Base-by-base conservation (phyloP, 1,140 invertebrate species). In the Paraescarpia echinospica region DNA sequence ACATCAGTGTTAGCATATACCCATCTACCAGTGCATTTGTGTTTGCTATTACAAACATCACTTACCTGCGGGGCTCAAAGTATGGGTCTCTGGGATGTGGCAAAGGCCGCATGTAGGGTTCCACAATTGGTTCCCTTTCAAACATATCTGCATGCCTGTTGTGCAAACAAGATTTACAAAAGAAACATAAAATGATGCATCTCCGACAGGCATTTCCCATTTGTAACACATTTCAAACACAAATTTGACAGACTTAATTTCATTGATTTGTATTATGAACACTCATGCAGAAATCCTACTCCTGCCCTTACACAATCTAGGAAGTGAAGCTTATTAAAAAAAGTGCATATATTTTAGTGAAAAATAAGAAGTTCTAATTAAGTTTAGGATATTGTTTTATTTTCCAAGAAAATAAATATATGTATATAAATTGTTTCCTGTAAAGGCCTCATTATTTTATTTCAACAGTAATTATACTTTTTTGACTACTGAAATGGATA, bases 101-200 rank as follows among this genome's bases (percentile, higher is more conserved):
- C 2, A 93, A 92, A 31, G 94, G 94, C n/a, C 94, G 92, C 93
- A 94, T 94, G 92, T 95, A 94, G 14, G 94, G 94, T 90, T 94
- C 94, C 90, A 92, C 93, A 93, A 77, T 77, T 18, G 59, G 59
- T 31, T 77, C 59, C 22, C 59, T 77, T 31, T 93, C 93, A 89
- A 93, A 95, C 22, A 94, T 94, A 89, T 95, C 94, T 92, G 94
- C 94, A 92, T 92, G 93, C 35, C 93, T 94, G 92, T 51, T 89
- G 92, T 12, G 90, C 41, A 91, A 77, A 34, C 51, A 51, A 12
- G 33, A 41, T 88, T 27, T n/a, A 33, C 12, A 92, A 48, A 77
- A 33, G 31, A 77, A 77, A 41, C 35, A 1, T 90, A 12, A 77
- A 31, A 77, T 4, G 14, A 27, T 77, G 22, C 59, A 77, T 77